Evolutionary conservation across 2,888 invertebrate genomes (phyloP).

Genomic region (Noctua comes): DNA sequence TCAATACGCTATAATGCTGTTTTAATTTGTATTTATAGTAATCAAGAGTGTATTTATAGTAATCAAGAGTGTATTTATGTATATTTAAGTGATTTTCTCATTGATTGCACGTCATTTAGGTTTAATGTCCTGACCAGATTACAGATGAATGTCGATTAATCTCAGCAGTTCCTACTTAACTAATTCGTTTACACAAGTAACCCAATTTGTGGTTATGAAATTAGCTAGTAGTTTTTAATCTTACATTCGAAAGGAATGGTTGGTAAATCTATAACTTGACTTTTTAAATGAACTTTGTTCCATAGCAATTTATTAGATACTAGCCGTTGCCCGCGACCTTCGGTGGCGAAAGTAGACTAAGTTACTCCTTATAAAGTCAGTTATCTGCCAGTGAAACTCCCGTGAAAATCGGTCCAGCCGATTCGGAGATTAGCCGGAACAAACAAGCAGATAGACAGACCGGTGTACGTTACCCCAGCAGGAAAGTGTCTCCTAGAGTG

Average conservation of each 20-base stretch:
- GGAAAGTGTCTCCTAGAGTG: too few relatives aligned
- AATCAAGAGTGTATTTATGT: slow-evolving; percentile 9
- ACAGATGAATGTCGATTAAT: slow-evolving; percentile 13
- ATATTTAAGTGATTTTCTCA: slow-evolving; percentile 33
- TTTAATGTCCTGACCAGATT: slow-evolving; percentile 33
- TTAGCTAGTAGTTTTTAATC: slow-evolving; percentile 5
- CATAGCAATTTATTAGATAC: slow-evolving; percentile 1
- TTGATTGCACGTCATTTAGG: slow-evolving; percentile 35
- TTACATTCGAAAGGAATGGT: slow-evolving; percentile 25
- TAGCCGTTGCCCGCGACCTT: neutral
- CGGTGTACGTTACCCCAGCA: too few relatives aligned
- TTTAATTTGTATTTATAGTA: slow-evolving; percentile 51
- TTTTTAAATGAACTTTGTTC: neutral
- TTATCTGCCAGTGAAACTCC: too few relatives aligned
- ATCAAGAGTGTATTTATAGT: slow-evolving; percentile 9
- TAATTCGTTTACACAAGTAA: slow-evolving; percentile 38
- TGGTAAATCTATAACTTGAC: slow-evolving; percentile 21
- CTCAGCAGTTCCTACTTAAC: slow-evolving; percentile 19
- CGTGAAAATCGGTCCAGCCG: too few relatives aligned
- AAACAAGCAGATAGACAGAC: too few relatives aligned
- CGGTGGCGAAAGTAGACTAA: neutral
- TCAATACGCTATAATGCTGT: slow-evolving; percentile 14
- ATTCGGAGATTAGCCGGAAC: too few relatives aligned
- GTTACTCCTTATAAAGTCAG: too few relatives aligned
- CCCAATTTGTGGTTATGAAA: slow-evolving; percentile 27